Evolutionary conservation across 2,888 invertebrate genomes (phyloP).

Genomic region (Aphidoletes aphidimyza): DNA sequence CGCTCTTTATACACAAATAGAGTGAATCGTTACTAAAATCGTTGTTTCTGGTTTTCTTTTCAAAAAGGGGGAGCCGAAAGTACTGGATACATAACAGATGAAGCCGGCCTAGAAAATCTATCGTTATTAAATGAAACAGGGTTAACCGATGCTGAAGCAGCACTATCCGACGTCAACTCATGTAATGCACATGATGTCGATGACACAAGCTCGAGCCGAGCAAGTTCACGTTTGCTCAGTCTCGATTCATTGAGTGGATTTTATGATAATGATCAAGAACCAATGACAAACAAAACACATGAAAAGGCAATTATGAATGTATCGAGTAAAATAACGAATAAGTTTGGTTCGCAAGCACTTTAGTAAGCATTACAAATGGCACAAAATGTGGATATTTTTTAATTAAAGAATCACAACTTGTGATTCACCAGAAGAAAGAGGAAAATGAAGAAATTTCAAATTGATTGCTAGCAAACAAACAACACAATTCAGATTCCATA

Average conservation of each 20-base stretch:
- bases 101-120: constrained; percentile 85
- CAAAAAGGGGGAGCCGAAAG: constrained; percentile 74
- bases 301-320: constrained; percentile 67
- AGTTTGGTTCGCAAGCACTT: constrained; percentile 63
- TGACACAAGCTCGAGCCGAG: constrained; percentile 84
- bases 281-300: constrained; percentile 61
- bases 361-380: neutral
- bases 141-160: constrained; percentile 87
- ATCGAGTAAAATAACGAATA: constrained; percentile 66
- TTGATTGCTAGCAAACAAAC: too few relatives aligned
- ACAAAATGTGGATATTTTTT: neutral
- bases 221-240: constrained; percentile 83
- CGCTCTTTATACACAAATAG: too few relatives aligned
- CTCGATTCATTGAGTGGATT: constrained; percentile 84
- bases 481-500: too few relatives aligned
- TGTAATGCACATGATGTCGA: constrained; percentile 75
- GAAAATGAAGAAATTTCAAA: too few relatives aligned
- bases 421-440: too few relatives aligned
- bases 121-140: constrained; percentile 88
- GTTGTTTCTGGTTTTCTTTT: neutral
- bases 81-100: constrained; percentile 88
- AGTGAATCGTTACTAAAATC: too few relatives aligned
- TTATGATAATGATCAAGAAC: constrained; percentile 74
- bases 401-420: too few relatives aligned
- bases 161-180: constrained; percentile 86